Evolutionary conservation across 2,113 vertebrate genomes (phyloP), one percentile per base, ranked within the genome.

Genomic region (Prionailurus bengalensis): DNA sequence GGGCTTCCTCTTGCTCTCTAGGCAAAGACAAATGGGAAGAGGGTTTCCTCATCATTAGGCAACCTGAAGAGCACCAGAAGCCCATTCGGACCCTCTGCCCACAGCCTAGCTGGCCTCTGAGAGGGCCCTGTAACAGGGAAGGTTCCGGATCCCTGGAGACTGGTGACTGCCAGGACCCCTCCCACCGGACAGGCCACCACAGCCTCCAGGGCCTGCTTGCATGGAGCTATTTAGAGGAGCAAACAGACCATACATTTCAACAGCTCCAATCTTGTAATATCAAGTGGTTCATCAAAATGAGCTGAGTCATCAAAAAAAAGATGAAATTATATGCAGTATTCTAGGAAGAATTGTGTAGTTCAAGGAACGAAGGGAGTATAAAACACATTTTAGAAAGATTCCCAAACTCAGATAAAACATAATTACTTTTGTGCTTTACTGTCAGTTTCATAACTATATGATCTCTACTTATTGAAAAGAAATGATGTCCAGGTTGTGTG

Each of bases 221-320:
- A 51, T 0, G 2, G 48, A 82, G n/a, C 12, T 48, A 27, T n/a
- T 65, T 21, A 65, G 17, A 25, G 25, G 29, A 78, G 61, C 70
- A 71, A 12, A 80, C 2, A 73, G 36, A 71, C 15, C 53, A n/a
- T 7, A 71, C 7, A 3, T 14, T n/a, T 63, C 68, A n/a, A 70
- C 7, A 81, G 85, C 21, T 31, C 23, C 21, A 33, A 29, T 19
- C 42, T 29, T 31, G 6, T 12, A 17, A 9, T 2, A 89, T 31
- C 76, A 45, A 48, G 27, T 2, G 12, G 89, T 36, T 94, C 82
- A 73, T 48, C 63, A 74, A 19, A 68, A 92, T 4, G 3, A 73
- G 94, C 58, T 23, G 48, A 94, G 93, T 93, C 83, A 66, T 76
- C 86, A 74, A 14, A 33, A 90, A 87, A 88, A 92, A 84, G 33